phyloP scores from a whole-genome alignment of 2,888 invertebrate species.

The Sesia apiformis region DNA sequence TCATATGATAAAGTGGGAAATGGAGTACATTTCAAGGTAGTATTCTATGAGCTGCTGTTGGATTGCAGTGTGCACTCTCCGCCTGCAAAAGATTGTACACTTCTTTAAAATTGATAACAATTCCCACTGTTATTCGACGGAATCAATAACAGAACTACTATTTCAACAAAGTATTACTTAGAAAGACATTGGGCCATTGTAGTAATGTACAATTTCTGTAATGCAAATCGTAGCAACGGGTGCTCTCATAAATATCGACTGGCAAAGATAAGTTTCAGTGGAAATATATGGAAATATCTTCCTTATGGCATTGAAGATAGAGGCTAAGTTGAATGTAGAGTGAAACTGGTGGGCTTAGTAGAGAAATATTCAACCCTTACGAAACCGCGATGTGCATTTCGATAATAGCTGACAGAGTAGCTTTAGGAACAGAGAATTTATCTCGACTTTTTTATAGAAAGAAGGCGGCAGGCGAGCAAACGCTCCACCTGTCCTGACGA shows the following conservation, averaged over 20 bases:
- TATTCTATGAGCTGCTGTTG: no score
- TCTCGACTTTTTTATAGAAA: neutral
- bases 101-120: no score
- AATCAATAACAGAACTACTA: neutral
- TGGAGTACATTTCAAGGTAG: no score
- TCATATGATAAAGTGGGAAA: no score
- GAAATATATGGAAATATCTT: conserved; percentile 4
- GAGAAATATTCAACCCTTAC: conserved; percentile 63
- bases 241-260: conserved; percentile 37
- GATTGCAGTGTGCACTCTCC: no score
- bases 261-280: conserved; percentile 9
- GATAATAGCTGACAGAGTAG: conserved; percentile 53
- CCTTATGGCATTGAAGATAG: conserved; percentile 11
- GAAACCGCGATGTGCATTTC: conserved; percentile 65
- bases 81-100: no score
- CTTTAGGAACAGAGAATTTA: conserved; percentile 12
- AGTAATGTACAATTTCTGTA: conserved; percentile 48
- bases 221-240: conserved; percentile 34
- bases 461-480: no score
- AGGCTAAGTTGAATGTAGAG: conserved; percentile 3
- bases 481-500: no score
- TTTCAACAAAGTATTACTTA: neutral
- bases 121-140: neutral
- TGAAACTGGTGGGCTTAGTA: conserved; percentile 17
- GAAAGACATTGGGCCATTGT: conserved; percentile 12